phyloP scores from a whole-genome alignment of 1,140 invertebrate species.

The Zaprionus nigranus region DNA sequence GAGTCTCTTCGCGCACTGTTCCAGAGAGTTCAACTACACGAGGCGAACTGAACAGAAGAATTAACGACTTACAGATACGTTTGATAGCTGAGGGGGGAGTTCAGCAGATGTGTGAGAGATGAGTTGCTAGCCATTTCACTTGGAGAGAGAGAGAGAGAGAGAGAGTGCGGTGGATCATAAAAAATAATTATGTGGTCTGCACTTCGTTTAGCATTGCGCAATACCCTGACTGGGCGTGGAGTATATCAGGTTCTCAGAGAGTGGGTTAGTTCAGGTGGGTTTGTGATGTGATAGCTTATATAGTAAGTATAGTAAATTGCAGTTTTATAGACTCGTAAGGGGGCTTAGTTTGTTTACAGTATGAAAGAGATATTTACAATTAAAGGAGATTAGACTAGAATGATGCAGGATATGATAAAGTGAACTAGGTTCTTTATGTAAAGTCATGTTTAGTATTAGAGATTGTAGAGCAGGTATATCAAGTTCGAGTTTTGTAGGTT shows the following conservation, averaged over 20 bases:
- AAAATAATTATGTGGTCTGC: conserved; percentile 73
- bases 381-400: too few species aligned
- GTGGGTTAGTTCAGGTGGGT: neutral
- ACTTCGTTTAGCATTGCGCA: conserved; percentile 37
- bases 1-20: conserved; percentile 54
- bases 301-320: neutral
- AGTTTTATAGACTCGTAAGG: neutral
- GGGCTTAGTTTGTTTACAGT: neutral
- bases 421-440: too few species aligned
- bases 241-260: conserved; percentile 1
- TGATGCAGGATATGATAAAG: too few species aligned
- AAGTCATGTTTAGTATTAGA: too few species aligned
- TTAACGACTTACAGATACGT: conserved; percentile 42
- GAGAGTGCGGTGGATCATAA: conserved; percentile 61
- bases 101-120: conserved; percentile 18
- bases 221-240: conserved; percentile 27
- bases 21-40: conserved; percentile 51
- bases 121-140: conserved; percentile 67
- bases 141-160: neutral
- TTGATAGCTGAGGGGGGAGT: conserved; percentile 12
- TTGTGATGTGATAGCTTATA: neutral
- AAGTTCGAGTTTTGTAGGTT: too few species aligned
- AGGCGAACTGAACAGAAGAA: conserved; percentile 31
- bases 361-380: neutral
- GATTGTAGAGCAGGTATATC: too few species aligned